Evolutionary conservation across 1,140 invertebrate species (phyloP).

Genomic region (Drosophila tropicalis): DNA sequence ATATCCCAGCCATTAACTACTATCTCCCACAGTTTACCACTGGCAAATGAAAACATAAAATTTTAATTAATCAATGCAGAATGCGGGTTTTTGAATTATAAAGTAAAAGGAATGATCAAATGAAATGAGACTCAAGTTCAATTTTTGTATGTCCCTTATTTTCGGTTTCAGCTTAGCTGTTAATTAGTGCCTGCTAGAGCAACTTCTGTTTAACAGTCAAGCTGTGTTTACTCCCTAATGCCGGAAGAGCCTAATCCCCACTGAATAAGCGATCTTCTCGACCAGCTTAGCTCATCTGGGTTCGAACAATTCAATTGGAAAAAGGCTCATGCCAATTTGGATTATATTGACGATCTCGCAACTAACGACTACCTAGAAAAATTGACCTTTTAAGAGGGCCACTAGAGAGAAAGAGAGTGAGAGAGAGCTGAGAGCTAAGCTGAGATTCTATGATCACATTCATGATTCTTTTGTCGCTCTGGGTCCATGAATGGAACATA

Average conservation of each 20-base stretch:
- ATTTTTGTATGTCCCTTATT: neutral
- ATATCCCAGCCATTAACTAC: too few relatives aligned
- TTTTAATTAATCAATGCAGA: neutral
- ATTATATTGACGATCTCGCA: constrained; percentile 24
- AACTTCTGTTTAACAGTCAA: constrained; percentile 42
- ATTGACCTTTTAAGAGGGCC: constrained; percentile 45
- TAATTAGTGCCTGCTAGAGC: constrained; percentile 39
- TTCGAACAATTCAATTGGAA: constrained; percentile 39
- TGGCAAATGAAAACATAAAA: neutral
- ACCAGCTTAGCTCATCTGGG: constrained; percentile 32
- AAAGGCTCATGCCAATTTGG: constrained; percentile 41
- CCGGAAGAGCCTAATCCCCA: constrained; percentile 35
- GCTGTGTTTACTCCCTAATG: constrained; percentile 47
- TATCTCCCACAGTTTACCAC: neutral
- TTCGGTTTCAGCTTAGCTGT: constrained; percentile 39
- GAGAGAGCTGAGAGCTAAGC: neutral
- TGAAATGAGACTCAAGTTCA: neutral
- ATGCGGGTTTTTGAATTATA: neutral
- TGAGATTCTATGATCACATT: neutral
- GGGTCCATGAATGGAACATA: constrained; percentile 50
- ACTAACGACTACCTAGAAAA: constrained; percentile 38
- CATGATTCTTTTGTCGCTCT: constrained; percentile 8
- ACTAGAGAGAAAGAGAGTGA: neutral
- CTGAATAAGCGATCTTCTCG: constrained; percentile 1
- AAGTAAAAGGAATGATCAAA: neutral